phyloP scores from a whole-genome alignment of 2,113 vertebrate species.

The Microtus ochrogaster region DNA sequence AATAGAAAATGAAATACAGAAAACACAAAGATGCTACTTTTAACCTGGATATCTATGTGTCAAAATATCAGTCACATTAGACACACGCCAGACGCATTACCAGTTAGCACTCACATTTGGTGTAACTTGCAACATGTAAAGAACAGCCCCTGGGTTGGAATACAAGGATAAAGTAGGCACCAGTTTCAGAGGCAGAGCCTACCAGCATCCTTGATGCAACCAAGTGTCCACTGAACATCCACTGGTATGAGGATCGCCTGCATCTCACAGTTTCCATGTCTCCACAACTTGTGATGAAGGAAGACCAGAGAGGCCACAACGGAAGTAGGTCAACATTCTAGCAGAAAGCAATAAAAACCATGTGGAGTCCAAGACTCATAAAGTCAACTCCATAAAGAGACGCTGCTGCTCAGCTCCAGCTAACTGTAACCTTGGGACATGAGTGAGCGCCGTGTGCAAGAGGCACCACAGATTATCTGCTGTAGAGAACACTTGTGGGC shows the following conservation, averaged over 20 bases:
- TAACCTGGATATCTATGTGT: not conserved
- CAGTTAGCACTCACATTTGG: not conserved
- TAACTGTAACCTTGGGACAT: not conserved
- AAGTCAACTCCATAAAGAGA: slow-evolving; percentile 1
- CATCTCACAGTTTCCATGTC: slow-evolving; percentile 17
- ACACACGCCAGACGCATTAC: not conserved
- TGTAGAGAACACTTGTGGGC: not conserved
- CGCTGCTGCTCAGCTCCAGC: not conserved
- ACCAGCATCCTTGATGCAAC: not conserved
- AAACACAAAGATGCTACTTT: not conserved
- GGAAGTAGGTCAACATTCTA: not conserved
- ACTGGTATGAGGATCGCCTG: not conserved
- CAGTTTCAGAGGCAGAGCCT: not conserved
- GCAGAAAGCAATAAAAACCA: not conserved
- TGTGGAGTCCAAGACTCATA: not conserved
- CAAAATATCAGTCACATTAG: not conserved
- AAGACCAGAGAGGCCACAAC: not conserved
- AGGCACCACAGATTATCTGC: not conserved
- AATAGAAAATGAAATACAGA: not conserved
- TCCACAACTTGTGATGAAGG: not conserved
- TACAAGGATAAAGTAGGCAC: not conserved
- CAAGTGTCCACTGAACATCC: not conserved
- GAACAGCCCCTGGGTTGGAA: not conserved
- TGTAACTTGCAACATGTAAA: not conserved
- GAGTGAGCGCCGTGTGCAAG: not conserved